These are phyloP conservation scores for Oryctes rhinoceros DNA, from an alignment of 1,140 invertebrate genomes.

Conservation along the genomic window DNA sequence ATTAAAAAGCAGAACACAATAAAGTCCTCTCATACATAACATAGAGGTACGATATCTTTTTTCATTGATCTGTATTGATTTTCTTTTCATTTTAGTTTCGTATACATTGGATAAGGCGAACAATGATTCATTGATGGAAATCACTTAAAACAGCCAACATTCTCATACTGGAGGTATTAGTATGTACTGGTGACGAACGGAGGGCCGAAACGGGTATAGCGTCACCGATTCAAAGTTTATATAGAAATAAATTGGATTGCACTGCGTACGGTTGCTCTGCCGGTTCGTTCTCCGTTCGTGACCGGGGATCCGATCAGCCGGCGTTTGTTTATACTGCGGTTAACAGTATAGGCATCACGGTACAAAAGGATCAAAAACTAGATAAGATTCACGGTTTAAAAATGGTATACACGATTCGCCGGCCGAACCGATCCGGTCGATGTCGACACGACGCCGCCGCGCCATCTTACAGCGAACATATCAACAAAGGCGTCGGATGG, in stretches of 20 bases:
- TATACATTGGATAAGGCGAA: constrained; percentile 64
- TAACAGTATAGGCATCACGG: constrained; percentile 39
- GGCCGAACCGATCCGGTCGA: constrained; percentile 36
- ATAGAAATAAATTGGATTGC: constrained; percentile 38
- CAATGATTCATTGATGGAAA: constrained; percentile 62
- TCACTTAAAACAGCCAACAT: constrained; percentile 63
- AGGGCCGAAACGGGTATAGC: constrained; percentile 21
- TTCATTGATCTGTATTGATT: constrained; percentile 59
- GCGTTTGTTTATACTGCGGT: constrained; percentile 33
- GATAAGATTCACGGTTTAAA: constrained; percentile 36
- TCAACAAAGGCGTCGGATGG: constrained; percentile 42
- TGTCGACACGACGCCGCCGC: constrained; percentile 24
- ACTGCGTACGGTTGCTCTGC: constrained; percentile 7
- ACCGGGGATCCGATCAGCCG: constrained; percentile 26
- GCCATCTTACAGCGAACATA: constrained; percentile 40
- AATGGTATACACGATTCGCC: constrained; percentile 45
- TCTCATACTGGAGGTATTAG: constrained; percentile 59
- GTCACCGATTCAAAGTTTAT: constrained; percentile 29
- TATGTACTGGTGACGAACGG: constrained; percentile 51
- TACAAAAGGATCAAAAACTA: constrained; percentile 39
- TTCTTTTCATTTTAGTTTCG: constrained; percentile 52
- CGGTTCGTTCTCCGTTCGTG: constrained; percentile 27
- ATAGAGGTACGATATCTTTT: constrained; percentile 61
- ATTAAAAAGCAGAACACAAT: constrained; percentile 63
- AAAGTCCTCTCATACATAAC: constrained; percentile 62